Evolutionary conservation across 2,888 invertebrate species (phyloP), one percentile per base, ranked within the genome.

Genomic region (Scaeva pyrastri): DNA sequence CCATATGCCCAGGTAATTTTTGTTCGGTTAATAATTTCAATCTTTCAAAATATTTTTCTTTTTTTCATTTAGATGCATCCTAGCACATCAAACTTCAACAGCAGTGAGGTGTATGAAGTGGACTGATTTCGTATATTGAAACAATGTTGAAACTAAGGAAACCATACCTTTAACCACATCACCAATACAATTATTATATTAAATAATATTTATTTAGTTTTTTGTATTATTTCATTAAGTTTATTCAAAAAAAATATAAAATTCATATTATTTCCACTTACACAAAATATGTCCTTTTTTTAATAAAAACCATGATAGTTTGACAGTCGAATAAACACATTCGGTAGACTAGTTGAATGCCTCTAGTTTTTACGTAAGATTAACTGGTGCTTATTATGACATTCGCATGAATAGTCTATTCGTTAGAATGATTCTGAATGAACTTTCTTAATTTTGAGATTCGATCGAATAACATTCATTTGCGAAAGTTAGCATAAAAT

Each of bases 91-190:
- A 82, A 74, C 50, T 86, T 82, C 14, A 86, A 86, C 23, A 86
- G 77, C 26, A 78, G 77, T 56, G 86, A 86, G 36, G 86, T 86
- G 45, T 86, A 86, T 71, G 86, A 86, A 74, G 70, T 86, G n/a
- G 86, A 86, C 70, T 86, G 70, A 86, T 72, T 16, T 64, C 36
- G 4, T 45, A 48, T 12, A 74, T 41, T 39, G n/a, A 6, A 45
- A 52, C 2, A 66, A 16, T 6, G 31, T 43, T 12, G 16, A 19
- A 39, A 14, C 41, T 31, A 26, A 66, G 43, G 58, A 45, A 50
- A 48, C 41, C 48, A 66, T 31, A 55, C 45, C 52, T 62, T 62
- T 41, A 6, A 56, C 39, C 48, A 16, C 52, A 55, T 39, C 39
- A 68, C 39, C 31, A 62, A n/a, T n/a, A 71, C 66, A 62, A 62